These are phyloP conservation scores for Coreius guichenoti DNA, from an alignment of 2,797 vertebrate genomes.

Conservation along the genomic window DNA sequence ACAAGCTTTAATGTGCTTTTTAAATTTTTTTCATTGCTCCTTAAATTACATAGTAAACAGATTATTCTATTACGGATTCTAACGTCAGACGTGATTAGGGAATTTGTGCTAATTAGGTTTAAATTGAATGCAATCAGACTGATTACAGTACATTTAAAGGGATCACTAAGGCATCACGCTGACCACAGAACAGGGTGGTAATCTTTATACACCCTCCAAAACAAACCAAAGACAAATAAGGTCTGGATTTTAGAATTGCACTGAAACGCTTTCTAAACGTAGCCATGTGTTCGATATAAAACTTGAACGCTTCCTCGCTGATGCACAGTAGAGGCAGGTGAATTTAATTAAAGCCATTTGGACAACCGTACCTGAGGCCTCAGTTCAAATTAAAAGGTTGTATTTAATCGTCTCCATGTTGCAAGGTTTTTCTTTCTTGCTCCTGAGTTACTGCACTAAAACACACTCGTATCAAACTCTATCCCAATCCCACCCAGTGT, in stretches of 20 bases:
- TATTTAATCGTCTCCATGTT: conserved; percentile 74
- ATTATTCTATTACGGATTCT: conserved; percentile 59
- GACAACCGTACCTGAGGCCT: conserved; percentile 54
- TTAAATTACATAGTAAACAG: conserved; percentile 61
- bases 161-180: conserved; percentile 62
- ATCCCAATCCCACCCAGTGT: conserved; percentile 42
- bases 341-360: conserved; percentile 70
- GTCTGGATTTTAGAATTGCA: conserved; percentile 65
- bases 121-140: conserved; percentile 58
- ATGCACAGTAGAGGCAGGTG: conserved; percentile 70
- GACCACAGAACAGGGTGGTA: conserved; percentile 58
- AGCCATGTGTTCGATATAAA: conserved; percentile 77
- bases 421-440: conserved; percentile 70
- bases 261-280: conserved; percentile 72
- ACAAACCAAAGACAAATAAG: conserved; percentile 55
- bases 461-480: conserved; percentile 42
- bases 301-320: conserved; percentile 59
- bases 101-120: conserved; percentile 64
- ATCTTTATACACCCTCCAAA: conserved; percentile 43
- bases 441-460: conserved; percentile 76
- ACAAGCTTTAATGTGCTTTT: conserved; percentile 4
- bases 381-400: conserved; percentile 67
- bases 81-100: conserved; percentile 58
- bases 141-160: conserved; percentile 55
- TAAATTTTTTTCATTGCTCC: conserved; percentile 11